Conservation (phyloP, 2,113 vertebrate species). For the Marcusenius ussheri region DNA sequence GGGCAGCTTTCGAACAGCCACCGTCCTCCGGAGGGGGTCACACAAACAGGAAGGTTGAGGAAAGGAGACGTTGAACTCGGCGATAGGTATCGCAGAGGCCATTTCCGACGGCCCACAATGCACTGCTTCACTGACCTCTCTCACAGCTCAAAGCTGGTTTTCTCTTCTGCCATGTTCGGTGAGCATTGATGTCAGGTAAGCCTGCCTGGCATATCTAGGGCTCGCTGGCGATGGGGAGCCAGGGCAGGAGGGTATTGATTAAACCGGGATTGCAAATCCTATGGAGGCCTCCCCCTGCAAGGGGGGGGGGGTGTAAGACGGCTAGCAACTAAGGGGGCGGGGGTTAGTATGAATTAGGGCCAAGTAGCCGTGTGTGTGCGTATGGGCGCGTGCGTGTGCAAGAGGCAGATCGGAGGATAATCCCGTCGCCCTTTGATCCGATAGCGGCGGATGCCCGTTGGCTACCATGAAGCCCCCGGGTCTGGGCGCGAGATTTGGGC, state of each 20-base stretch:
- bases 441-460: background rate
- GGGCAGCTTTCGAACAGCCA: background rate
- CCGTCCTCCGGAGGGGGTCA: background rate
- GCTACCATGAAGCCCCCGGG: slow-evolving; percentile 12
- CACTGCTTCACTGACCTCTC: background rate
- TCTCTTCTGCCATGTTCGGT: background rate
- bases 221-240: background rate
- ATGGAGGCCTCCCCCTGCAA: background rate
- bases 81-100: background rate
- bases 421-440: background rate
- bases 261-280: background rate
- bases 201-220: background rate
- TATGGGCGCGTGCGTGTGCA: background rate
- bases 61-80: background rate
- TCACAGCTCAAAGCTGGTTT: background rate
- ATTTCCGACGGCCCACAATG: background rate
- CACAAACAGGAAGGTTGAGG: background rate
- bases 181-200: background rate
- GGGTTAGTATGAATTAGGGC: background rate
- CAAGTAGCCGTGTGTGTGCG: background rate
- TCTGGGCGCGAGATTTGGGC: slow-evolving; percentile 64
- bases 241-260: background rate
- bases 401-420: background rate
- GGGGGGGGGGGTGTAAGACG: background rate
- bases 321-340: background rate